Base-by-base conservation (phyloP, 2,797 vertebrate species). In the Serranus cabrilla region DNA sequence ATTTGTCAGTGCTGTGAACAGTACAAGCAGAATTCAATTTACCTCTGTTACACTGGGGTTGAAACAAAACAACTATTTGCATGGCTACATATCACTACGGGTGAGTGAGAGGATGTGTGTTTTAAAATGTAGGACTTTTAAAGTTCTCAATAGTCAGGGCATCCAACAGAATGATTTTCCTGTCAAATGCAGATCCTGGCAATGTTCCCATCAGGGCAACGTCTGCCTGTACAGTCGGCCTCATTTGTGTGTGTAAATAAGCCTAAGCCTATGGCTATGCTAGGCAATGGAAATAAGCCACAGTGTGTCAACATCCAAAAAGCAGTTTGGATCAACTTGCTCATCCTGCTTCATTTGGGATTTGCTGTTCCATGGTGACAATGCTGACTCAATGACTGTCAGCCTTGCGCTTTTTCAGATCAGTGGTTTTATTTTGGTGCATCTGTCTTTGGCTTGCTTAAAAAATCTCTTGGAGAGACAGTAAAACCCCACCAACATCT, bases 221-320 rank as follows among this genome's bases (percentile, higher is more conserved):
- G 52, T 81, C 83, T 82, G 79, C 64, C 83, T 85, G 64, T 27
- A 31, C 78, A 70, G 62, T 70, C 64, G n/a, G 64, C 74, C 83
- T 93, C 76, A 94, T 95, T 94, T 95, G 92, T 82, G 87, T 94
- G 94, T 93, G 93, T 94, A 94, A 94, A 94, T 92, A 85, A 92
- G 89, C 71, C 81, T 65, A 62, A 87, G 84, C 84, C 77, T 3
- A 21, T 20, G 49, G 82, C 85, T 80, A 86, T 82, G 49, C 58
- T 70, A 78, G 77, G 68, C 74, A 58, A 92, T 93, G 91, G 90
- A 94, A 94, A 94, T 92, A 83, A 91, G 83, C 80, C 71, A n/a
- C 87, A 61, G 74, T 70, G 81, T 93, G 82, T 92, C 91, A 93
- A 91, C 86, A 87, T 78, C 47, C 60, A 82, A 57, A 55, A 25